Evolutionary conservation across 2,888 invertebrate species (phyloP), one percentile per base, ranked within the genome.

Genomic region (Byasa hedistus): DNA sequence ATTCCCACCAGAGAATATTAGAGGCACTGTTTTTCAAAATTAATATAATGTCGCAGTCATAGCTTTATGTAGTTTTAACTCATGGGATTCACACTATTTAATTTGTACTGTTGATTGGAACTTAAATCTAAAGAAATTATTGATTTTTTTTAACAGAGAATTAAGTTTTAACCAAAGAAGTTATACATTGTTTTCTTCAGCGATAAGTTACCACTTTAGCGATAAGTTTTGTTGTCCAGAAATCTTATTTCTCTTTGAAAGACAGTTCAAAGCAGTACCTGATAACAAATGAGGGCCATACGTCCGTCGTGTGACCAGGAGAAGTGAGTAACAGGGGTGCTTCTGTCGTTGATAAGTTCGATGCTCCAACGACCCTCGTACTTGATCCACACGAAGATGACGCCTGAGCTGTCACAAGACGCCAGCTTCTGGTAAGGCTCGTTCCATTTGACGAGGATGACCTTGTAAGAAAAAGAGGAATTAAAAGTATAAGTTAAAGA

Each of bases 301-400:
- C 98, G 94, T 21, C 99, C 99, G 89, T 99, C 99, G 83, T 99
- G 99, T 0, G 98, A 98, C 99, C 99, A 99, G 22, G 98, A 97
- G 92, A 99, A 98, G 89, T 99, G 98, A 22, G 98, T 98, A 69
- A 99, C 98, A 57, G 98, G 98, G 0, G 98, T 98, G 83, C 97
- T 98, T 56, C 99, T 93, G 90, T 99, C 99, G 87, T 99, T 99
- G 85, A 99, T 99, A 73, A 99, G 93, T 89, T 99, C 99, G 78
- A 99, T 99, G 75, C 98, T 98, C 99, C 99, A 99, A 57, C 99
- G 94, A 55, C 98, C 99, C 84, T 99, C 99, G 88, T 99, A 99
- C 85, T 99, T 98, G 80, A 99, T 98, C 99, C 99, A 99, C 32
- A 99, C 99, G 88, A 99, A 99, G 82, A 99, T 99, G 67, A 99